These are phyloP conservation scores for Kryptolebias ocellatus DNA, from an alignment of 2,797 vertebrate genomes.

Conservation along the genomic window DNA sequence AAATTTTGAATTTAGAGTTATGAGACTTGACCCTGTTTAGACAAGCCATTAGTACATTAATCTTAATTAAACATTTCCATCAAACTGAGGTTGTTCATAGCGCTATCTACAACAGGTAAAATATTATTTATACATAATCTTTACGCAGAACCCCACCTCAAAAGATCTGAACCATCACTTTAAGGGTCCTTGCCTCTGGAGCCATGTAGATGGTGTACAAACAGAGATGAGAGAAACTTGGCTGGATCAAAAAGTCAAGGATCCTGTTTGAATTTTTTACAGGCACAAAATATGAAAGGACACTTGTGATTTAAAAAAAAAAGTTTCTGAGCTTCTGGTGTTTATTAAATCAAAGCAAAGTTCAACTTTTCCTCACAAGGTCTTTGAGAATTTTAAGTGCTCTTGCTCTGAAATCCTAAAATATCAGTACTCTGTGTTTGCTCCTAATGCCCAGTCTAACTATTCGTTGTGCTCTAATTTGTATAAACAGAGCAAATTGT, in stretches of 20 bases:
- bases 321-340: constrained; percentile 30
- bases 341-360: constrained; percentile 39
- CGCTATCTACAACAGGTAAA: too few relatives aligned
- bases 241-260: too few relatives aligned
- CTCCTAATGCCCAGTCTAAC: constrained; percentile 5
- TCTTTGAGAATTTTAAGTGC: too few relatives aligned
- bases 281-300: constrained; percentile 25
- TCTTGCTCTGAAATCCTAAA: too few relatives aligned
- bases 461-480: neutral
- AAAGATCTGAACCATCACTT: neutral
- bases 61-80: too few relatives aligned
- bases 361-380: neutral
- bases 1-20: too few relatives aligned
- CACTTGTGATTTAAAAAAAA: constrained; percentile 42
- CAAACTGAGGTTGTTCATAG: too few relatives aligned
- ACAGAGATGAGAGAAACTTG: neutral
- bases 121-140: too few relatives aligned
- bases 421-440: too few relatives aligned
- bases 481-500: neutral
- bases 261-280: too few relatives aligned
- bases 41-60: too few relatives aligned
- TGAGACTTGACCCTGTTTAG: too few relatives aligned
- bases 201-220: constrained; percentile 27
- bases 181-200: constrained; percentile 17
- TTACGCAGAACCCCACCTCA: neutral